Evolutionary conservation across 1,140 invertebrate species (phyloP), one percentile per base, ranked within the genome.

Genomic region (Tetramorium simillimum): DNA sequence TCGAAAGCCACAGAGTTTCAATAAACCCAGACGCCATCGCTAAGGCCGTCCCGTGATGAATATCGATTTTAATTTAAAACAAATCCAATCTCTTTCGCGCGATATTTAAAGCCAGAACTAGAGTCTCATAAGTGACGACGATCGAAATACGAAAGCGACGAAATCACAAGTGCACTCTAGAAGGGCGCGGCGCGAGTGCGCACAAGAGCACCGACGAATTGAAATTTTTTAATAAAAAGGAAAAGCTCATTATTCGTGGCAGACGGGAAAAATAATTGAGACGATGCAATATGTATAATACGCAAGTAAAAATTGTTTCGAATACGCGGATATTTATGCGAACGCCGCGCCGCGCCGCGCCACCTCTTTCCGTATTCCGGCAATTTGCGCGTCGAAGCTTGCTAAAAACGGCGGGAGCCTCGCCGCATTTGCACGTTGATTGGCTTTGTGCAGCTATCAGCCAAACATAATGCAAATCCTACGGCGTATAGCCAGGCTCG

Each of bases 1-100:
- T 89, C 81, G 92, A 92, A 93, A 92, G 92, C 93, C 90, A 90
- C 89, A 88, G 90, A 92, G 92, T 93, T 93, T 93, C 93, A 93
- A 93, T 93, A 93, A 90, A 90, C 85, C 75, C 70, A 81, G 72
- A n/a, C 78, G 56, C 84, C 77, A 40, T 58, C 75, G 73, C 86
- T 78, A 84, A 84, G 81, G 24, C 49, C 56, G 60, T 28, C 7
- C 24, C 82, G 89, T 84, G 91, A 81, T 85, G 77, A 82, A 89
- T 90, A 92, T 92, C 90, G 89, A 91, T 93, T 92, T 86, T 93
- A 92, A 93, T 93, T 87, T 85, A 88, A 91, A 92, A 92, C 90
- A 91, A 92, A 92, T 91, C 92, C 86, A 65, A 10, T 60, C 70
- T 73, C 80, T 86, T 88, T 82, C 75, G 73, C 65, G 73, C 43